These are phyloP conservation scores for Manis crassicaudata DNA, from an alignment of 2,797 vertebrate species.

Conservation along the genomic window DNA sequence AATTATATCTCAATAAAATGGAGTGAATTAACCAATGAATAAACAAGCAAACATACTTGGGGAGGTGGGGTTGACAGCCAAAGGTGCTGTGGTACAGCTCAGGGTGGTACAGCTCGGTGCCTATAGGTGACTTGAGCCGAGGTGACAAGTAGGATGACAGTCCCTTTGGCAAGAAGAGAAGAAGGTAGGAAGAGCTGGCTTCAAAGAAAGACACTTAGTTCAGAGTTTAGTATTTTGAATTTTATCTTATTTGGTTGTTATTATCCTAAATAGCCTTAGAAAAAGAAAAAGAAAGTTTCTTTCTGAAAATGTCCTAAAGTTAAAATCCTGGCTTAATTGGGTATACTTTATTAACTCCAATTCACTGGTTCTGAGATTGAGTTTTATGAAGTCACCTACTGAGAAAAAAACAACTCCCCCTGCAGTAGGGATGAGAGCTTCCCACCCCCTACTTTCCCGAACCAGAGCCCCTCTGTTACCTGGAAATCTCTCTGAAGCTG, in stretches of 20 bases:
- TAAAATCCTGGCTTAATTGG: neutral
- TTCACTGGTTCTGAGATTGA: neutral
- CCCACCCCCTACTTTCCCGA: neutral
- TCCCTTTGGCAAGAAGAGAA: neutral
- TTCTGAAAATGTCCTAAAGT: slow-evolving; percentile 1
- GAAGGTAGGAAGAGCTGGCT: neutral
- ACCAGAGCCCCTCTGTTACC: neutral
- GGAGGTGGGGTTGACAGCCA: neutral
- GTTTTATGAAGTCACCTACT: neutral
- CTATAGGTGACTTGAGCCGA: neutral
- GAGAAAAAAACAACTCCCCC: neutral
- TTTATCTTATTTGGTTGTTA: neutral
- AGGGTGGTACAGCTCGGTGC: neutral
- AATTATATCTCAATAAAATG: neutral
- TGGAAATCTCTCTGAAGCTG: neutral
- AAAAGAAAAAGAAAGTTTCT: neutral
- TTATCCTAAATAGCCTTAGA: neutral
- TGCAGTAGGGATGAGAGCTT: neutral
- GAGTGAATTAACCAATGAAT: neutral
- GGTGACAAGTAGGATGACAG: neutral
- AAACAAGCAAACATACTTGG: neutral
- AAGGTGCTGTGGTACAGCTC: neutral
- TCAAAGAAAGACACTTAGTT: neutral
- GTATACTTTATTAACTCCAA: neutral
- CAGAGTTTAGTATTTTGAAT: neutral